A percentile compares a stretch with the other conserved stretches of the same genome.
Evolutionary conservation across 2,113 vertebrate genomes (phyloP).

Genomic region (Taurulus bubalis): DNA sequence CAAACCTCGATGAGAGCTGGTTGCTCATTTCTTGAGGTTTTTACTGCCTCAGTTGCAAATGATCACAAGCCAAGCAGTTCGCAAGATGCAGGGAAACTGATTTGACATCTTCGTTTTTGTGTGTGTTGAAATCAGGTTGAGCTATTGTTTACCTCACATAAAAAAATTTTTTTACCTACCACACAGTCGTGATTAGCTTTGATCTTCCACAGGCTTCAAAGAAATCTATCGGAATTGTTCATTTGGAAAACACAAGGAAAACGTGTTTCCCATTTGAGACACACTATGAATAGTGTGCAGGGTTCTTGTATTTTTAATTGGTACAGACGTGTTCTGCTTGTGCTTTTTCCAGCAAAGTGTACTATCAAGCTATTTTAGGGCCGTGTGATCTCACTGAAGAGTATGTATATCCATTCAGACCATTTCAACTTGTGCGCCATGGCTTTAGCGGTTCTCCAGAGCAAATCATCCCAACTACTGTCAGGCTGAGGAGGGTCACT

Average conservation of each 20-base stretch:
- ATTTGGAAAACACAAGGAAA: constrained; percentile 61
- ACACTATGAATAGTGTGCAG: constrained; percentile 4
- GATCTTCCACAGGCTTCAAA: constrained; percentile 66
- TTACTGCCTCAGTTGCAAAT: constrained; percentile 61
- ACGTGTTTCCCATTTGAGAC: constrained; percentile 43
- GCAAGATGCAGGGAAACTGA: constrained; percentile 60
- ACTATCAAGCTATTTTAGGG: constrained; percentile 25
- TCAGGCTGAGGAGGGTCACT: constrained; percentile 40
- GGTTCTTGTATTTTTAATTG: constrained; percentile 9
- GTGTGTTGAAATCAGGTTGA: constrained; percentile 55
- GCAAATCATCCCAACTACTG: constrained; percentile 26
- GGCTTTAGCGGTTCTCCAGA: constrained; percentile 23
- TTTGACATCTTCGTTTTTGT: constrained; percentile 66
- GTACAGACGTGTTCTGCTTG: constrained; percentile 2
- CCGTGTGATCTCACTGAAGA: neutral
- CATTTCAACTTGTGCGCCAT: constrained; percentile 30
- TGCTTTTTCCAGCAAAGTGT: constrained; percentile 22
- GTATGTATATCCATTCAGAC: constrained; percentile 11
- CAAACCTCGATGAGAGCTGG: constrained; percentile 55
- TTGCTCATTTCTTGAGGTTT: constrained; percentile 70
- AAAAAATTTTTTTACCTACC: constrained; percentile 11
- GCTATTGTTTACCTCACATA: constrained; percentile 57
- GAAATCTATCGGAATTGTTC: constrained; percentile 39
- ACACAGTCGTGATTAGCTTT: constrained; percentile 58
- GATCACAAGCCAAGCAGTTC: constrained; percentile 57